A percentile compares a stretch with the other conserved stretches of the same genome.
phyloP scores from a whole-genome alignment of 2,797 vertebrate genomes.

The Chelon labrosus region DNA sequence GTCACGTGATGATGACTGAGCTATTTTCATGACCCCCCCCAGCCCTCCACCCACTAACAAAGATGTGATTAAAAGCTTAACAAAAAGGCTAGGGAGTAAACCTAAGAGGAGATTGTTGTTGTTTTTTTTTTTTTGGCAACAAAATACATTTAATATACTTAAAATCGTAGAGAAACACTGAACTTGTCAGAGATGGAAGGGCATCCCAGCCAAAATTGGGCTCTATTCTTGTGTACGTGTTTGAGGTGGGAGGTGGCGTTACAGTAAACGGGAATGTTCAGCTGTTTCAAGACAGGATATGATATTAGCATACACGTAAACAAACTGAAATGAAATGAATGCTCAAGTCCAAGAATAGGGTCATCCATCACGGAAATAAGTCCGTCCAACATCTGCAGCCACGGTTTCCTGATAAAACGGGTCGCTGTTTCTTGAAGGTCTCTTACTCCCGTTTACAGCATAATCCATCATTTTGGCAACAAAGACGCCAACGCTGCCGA shows the following conservation, averaged over 20 bases:
- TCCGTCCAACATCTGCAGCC: conserved; percentile 38
- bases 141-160: too few species aligned
- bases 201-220: background rate
- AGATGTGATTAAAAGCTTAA: too few species aligned
- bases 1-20: background rate
- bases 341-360: conserved; percentile 26
- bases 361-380: conserved; percentile 64
- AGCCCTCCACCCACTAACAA: too few species aligned
- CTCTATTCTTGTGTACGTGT: background rate
- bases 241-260: background rate
- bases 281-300: background rate
- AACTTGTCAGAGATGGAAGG: background rate
- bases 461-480: conserved; percentile 71
- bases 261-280: conserved; percentile 28
- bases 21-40: background rate
- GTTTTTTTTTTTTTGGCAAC: too few species aligned
- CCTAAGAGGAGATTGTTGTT: too few species aligned
- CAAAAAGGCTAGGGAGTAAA: too few species aligned
- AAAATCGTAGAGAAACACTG: background rate
- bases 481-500: conserved; percentile 38
- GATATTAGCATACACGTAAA: conserved; percentile 35
- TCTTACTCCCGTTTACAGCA: conserved; percentile 43
- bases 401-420: conserved; percentile 54
- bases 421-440: conserved; percentile 57
- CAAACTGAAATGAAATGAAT: conserved; percentile 43